phyloP scores from a whole-genome alignment of 2,113 vertebrate genomes.

The Scytalopus superciliaris region DNA sequence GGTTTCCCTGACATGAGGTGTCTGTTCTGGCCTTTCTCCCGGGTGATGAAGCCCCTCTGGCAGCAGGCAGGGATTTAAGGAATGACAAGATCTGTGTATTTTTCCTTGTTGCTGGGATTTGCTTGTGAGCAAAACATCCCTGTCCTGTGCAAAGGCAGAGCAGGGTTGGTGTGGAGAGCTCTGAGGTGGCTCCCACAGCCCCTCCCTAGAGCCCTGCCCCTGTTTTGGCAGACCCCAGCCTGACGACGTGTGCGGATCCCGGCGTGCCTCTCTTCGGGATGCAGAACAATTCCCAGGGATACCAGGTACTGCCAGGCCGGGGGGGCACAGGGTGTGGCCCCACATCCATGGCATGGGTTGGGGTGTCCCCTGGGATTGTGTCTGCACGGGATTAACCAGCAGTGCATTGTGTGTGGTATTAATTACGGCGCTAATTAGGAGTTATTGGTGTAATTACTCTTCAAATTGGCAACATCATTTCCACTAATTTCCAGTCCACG shows the following conservation, averaged over 20 bases:
- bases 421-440: background rate
- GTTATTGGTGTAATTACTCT: background rate
- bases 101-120: background rate
- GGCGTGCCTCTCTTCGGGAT: slow-evolving; percentile 88
- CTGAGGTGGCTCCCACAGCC: rapidly evolving
- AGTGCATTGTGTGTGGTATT: background rate
- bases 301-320: slow-evolving; percentile 77
- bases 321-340: rapidly evolving
- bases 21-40: background rate
- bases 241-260: slow-evolving; percentile 89
- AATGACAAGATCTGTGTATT: background rate
- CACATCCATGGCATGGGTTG: background rate
- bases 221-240: slow-evolving; percentile 83
- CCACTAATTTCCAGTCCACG: background rate
- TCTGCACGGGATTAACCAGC: background rate
- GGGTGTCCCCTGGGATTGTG: background rate
- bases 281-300: slow-evolving; percentile 96
- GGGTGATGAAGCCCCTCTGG: background rate
- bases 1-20: background rate
- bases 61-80: background rate
- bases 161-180: background rate
- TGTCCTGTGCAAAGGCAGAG: background rate
- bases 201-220: rapidly evolving
- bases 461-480: background rate
- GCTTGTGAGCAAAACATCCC: background rate